These are phyloP conservation scores for Channa argus DNA, from an alignment of 2,113 vertebrate species.

Conservation along the genomic window DNA sequence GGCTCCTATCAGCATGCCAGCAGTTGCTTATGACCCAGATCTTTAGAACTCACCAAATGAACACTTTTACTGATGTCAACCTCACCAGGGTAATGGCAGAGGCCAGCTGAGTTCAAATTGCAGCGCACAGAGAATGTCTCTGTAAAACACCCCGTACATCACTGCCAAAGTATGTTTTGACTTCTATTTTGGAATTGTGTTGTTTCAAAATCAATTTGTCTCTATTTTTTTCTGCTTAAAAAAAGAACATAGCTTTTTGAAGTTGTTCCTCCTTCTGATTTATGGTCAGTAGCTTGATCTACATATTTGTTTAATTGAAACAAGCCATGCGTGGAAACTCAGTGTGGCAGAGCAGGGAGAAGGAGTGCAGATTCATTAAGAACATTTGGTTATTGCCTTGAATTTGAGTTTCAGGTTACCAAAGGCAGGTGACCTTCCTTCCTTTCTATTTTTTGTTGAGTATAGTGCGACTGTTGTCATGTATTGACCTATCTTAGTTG, in stretches of 20 bases:
- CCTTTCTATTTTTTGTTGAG: too few species aligned
- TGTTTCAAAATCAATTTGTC: background rate
- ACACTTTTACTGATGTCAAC: conserved; percentile 44
- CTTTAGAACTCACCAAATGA: conserved; percentile 41
- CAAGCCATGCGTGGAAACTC: too few species aligned
- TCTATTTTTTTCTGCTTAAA: conserved; percentile 2
- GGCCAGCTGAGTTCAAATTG: conserved; percentile 22
- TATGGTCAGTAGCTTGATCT: background rate
- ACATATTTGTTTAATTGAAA: too few species aligned
- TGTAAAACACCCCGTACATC: background rate
- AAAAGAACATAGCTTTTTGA: background rate
- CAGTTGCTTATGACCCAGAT: conserved; percentile 52
- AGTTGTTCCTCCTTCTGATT: background rate
- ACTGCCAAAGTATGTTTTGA: background rate
- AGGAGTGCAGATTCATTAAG: too few species aligned
- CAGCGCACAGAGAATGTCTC: background rate
- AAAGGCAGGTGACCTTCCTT: background rate
- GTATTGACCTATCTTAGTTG: background rate
- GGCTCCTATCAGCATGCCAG: conserved; percentile 50
- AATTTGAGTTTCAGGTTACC: background rate
- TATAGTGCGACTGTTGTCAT: background rate
- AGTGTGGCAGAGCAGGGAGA: too few species aligned
- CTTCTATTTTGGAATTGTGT: background rate
- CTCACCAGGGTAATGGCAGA: conserved; percentile 8
- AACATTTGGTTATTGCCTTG: background rate